Conservation (phyloP, 2,888 invertebrate species). For the Dasysyrphus albostriatus region DNA sequence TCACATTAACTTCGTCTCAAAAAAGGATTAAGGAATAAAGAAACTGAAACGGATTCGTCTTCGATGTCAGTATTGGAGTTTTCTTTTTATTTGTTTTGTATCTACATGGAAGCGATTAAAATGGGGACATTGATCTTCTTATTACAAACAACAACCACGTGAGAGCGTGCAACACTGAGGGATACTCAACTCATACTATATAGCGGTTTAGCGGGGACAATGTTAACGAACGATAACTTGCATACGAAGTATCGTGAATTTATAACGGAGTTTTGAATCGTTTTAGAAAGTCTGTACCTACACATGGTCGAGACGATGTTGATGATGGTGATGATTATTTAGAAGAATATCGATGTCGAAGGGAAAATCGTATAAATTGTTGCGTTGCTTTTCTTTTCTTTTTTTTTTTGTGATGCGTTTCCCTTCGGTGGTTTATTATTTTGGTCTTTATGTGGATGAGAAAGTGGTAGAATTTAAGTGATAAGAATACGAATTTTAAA, state of each 20-base stretch:
- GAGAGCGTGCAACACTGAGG: slow-evolving; percentile 3
- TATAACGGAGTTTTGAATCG: slow-evolving; percentile 72
- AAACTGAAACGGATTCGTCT: slow-evolving; percentile 48
- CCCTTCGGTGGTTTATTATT: slow-evolving; percentile 5
- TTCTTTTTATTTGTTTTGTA: slow-evolving; percentile 23
- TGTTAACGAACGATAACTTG: slow-evolving; percentile 63
- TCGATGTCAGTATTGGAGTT: slow-evolving; percentile 11
- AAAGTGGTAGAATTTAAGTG: neutral
- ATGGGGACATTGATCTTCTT: slow-evolving; percentile 74
- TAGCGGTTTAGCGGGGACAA: slow-evolving; percentile 27
- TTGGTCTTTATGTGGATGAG: neutral
- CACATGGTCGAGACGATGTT: slow-evolving; percentile 5
- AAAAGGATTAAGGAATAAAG: slow-evolving; percentile 64
- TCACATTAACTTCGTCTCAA: slow-evolving; percentile 51
- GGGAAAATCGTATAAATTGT: slow-evolving; percentile 42
- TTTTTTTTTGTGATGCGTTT: neutral
- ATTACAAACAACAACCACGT: slow-evolving; percentile 27
- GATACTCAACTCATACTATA: neutral
- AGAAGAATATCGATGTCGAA: slow-evolving; percentile 40
- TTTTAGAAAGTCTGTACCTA: slow-evolving; percentile 65
- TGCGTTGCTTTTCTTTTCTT: neutral
- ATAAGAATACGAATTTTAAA: neutral
- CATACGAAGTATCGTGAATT: slow-evolving; percentile 51
- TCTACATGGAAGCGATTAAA: slow-evolving; percentile 62
- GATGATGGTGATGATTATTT: slow-evolving; percentile 7